phyloP scores from a whole-genome alignment of 2,888 invertebrate species.

The Lissocephala sabroskyi region DNA sequence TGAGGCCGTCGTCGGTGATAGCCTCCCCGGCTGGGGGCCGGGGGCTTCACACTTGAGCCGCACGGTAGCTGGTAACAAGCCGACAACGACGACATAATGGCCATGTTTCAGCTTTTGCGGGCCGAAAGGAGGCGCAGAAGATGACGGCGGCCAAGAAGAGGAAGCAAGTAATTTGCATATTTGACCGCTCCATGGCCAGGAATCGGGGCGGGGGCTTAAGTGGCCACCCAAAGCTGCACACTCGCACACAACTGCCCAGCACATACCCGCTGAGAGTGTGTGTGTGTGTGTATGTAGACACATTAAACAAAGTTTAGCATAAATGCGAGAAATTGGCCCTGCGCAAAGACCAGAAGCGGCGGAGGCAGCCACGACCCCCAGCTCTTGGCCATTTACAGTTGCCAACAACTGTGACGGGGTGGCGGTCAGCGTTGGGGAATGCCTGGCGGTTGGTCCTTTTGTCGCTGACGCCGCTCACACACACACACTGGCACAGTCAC shows the following conservation, averaged over 20 bases:
- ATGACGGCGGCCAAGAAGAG: constrained; percentile 39
- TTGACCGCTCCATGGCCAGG: constrained; percentile 43
- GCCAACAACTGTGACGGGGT: constrained; percentile 36
- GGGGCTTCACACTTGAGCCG: neutral
- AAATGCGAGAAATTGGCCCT: constrained; percentile 48
- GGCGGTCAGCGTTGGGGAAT: constrained; percentile 13
- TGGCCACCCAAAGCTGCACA: constrained; percentile 55
- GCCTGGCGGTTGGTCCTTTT: constrained; percentile 31
- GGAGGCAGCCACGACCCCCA: constrained; percentile 14
- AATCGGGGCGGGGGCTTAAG: constrained; percentile 32
- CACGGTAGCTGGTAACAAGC: constrained; percentile 12
- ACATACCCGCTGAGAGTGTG: neutral
- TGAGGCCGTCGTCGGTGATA: constrained; percentile 13
- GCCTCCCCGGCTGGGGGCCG: neutral
- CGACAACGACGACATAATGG: constrained; percentile 41
- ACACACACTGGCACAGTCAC: constrained; percentile 7
- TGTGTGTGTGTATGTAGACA: constrained; percentile 27
- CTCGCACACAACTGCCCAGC: constrained; percentile 4
- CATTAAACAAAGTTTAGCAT: constrained; percentile 64
- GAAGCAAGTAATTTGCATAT: constrained; percentile 59
- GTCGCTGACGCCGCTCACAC: constrained; percentile 19
- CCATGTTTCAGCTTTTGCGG: constrained; percentile 65
- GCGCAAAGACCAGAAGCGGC: constrained; percentile 49
- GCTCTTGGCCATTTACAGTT: constrained; percentile 60
- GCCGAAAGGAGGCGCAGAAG: too few species aligned